These are phyloP conservation scores for Strigamia maritima DNA, from an alignment of 2,888 invertebrate species.

Conservation along the genomic window DNA sequence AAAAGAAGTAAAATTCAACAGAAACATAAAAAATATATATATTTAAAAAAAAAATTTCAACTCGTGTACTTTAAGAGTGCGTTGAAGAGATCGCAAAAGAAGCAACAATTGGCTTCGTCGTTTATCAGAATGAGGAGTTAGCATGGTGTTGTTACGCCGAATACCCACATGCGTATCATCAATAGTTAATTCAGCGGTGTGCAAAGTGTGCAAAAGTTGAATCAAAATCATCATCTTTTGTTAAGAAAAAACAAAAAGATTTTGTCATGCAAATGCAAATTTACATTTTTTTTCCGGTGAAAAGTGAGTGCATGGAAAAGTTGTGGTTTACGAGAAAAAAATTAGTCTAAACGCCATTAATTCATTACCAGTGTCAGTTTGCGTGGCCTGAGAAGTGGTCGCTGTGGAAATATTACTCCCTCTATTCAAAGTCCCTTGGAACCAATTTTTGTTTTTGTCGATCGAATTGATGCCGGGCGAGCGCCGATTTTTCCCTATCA, in stretches of 20 bases:
- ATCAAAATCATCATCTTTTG: slow-evolving; percentile 39
- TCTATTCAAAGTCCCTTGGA: neutral
- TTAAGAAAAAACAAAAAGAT: neutral
- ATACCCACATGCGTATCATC: slow-evolving; percentile 38
- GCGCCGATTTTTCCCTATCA: slow-evolving; percentile 51
- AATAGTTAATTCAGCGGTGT: slow-evolving; percentile 38
- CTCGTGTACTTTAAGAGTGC: slow-evolving; percentile 38
- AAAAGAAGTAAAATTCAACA: slow-evolving; percentile 1
- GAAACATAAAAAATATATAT: neutral
- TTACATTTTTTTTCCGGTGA: neutral
- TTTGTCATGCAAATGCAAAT: slow-evolving; percentile 9
- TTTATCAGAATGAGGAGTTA: slow-evolving; percentile 36
- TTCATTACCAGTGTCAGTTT: slow-evolving; percentile 40
- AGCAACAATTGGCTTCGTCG: slow-evolving; percentile 37
- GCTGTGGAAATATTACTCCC: neutral
- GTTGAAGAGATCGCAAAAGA: slow-evolving; percentile 35
- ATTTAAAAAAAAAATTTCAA: neutral
- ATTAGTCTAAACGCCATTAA: neutral
- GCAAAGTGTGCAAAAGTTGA: slow-evolving; percentile 29
- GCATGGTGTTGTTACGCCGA: slow-evolving; percentile 28
- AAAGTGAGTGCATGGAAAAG: neutral
- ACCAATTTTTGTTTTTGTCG: neutral
- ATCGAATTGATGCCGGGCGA: slow-evolving; percentile 43
- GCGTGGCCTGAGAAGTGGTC: slow-evolving; percentile 39
- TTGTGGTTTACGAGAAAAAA: neutral